Evolutionary conservation across 2,113 vertebrate genomes (phyloP).

Genomic region (Prinia subflava): DNA sequence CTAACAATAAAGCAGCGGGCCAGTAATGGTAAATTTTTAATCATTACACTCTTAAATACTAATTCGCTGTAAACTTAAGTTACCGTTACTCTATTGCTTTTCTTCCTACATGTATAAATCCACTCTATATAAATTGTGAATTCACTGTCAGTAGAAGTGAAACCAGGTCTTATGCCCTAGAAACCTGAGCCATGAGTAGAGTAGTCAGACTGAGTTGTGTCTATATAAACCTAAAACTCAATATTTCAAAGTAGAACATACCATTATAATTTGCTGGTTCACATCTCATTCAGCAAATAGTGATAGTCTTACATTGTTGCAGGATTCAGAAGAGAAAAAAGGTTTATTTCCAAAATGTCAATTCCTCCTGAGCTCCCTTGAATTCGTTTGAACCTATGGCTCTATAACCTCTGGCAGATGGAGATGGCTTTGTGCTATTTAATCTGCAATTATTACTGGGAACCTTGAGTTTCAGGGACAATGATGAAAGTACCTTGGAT

Average conservation of each 20-base stretch:
- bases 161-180: neutral
- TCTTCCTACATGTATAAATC: neutral
- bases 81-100: neutral
- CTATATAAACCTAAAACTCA: neutral
- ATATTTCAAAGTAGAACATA: neutral
- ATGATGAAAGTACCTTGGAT: neutral
- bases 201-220: neutral
- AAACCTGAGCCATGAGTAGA: neutral
- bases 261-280: neutral
- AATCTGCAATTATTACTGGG: neutral
- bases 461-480: neutral
- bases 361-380: neutral
- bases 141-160: neutral
- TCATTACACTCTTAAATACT: neutral
- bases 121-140: neutral
- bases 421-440: neutral
- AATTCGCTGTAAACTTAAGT: neutral
- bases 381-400: neutral
- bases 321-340: neutral
- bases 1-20: conserved; percentile 93
- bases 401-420: neutral
- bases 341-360: neutral
- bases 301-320: neutral
- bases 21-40: conserved; percentile 86
- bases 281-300: neutral